A percentile compares a stretch with the other conserved stretches of the same genome.
Evolutionary conservation across 1,140 invertebrate species (phyloP).

Genomic region (Oryctes rhinoceros): DNA sequence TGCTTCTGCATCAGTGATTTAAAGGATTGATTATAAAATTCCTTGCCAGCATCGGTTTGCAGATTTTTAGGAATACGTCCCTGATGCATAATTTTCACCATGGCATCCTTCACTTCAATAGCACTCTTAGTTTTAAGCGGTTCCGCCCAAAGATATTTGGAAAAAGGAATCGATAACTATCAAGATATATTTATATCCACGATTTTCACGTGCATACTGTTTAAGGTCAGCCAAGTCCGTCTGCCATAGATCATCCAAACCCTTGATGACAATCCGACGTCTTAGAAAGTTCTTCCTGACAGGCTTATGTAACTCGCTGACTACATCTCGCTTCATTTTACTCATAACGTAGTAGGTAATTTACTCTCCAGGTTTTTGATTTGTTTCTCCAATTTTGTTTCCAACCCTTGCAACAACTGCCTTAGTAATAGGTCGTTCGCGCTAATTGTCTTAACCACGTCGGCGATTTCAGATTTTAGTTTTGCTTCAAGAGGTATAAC

Average conservation of each 20-base stretch:
- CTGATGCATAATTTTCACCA: constrained; percentile 54
- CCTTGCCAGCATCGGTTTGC: too few species aligned
- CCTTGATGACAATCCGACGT: constrained; percentile 55
- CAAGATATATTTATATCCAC: constrained; percentile 61
- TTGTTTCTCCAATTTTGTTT: constrained; percentile 19
- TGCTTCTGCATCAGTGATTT: too few species aligned
- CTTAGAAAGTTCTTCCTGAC: constrained; percentile 58
- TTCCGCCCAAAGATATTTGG: constrained; percentile 62
- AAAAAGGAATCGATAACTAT: constrained; percentile 63
- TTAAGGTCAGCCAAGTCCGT: constrained; percentile 61
- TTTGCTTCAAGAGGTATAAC: too few species aligned
- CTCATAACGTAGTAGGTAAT: not conserved
- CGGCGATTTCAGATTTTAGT: not conserved
- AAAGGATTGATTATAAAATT: too few species aligned
- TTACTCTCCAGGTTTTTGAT: not conserved
- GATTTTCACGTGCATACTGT: constrained; percentile 57
- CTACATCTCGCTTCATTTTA: constrained; percentile 45
- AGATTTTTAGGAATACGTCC: constrained; percentile 55
- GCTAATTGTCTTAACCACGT: too few species aligned
- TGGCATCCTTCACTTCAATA: constrained; percentile 51
- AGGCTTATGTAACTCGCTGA: constrained; percentile 57
- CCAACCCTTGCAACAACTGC: not conserved
- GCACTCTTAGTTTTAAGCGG: constrained; percentile 63
- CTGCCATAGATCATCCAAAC: constrained; percentile 60
- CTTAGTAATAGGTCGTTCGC: not conserved